Evolutionary conservation across 1,140 invertebrate species (phyloP), one percentile per base, ranked within the genome.

Genomic region (Aphelenchoides avenae): DNA sequence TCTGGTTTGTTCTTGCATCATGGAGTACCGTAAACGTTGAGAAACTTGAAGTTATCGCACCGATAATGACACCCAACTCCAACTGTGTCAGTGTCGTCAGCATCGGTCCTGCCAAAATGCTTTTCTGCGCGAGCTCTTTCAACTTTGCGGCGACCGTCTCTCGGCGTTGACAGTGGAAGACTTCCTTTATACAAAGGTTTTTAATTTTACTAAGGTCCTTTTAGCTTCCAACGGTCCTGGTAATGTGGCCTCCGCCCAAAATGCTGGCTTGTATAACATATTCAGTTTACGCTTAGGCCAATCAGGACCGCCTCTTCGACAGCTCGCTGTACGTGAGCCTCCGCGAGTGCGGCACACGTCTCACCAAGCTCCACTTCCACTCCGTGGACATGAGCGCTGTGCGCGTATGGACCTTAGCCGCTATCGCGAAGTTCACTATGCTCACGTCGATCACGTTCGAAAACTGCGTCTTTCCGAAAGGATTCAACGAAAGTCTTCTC

Each of bases 401-500:
- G 3, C 20, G 51, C 7, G 13, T 42, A 3, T 51, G 48, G 48
- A 51, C 48, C 11, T 18, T 51, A 15, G 48, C 41, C n/a, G 15
- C 18, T 44, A 9, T 51, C 3, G 48, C 48, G 22, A 11, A 26
- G 11, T 44, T 44, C 29, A 22, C 42, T 15, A 11, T 26, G 42
- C 18, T 36, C n/a, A 18, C 11, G 11, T 44, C 42, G 13, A 26
- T 26, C 26, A 15, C 9, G 11, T 44, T 44, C 26, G 11, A 11
- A 20, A 26, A 22, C n/a, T 51, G 48, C 51, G n/a, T 18, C 3
- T 51, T 51, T n/a, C 48, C 48, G n/a, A 22, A 44, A 3, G 29
- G n/a, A 15, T n/a, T 51, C 15, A 51, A 9, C 41, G 48, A 51
- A 24, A 51, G 48, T 15, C 18, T 51, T 43, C 15, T 51, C n/a